Evolutionary conservation across 2,113 vertebrate genomes (phyloP).

Genomic region (Cyanoderma ruficeps): DNA sequence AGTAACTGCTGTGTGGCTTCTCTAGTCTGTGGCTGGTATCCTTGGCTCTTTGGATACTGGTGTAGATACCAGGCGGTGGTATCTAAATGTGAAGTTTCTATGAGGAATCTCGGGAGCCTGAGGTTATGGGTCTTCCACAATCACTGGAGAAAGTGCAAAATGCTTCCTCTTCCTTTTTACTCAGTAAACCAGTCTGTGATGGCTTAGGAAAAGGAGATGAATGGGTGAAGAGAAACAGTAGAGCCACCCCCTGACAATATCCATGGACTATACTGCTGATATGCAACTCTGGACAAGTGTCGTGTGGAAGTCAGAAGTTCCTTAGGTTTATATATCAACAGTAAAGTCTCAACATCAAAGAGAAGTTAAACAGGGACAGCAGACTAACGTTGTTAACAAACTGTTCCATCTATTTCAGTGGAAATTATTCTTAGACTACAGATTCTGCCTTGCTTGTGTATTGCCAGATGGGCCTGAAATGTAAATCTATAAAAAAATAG

Average conservation of each 20-base stretch:
- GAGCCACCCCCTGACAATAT: not conserved
- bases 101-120: not conserved
- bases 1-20: not conserved
- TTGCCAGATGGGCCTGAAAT: not conserved
- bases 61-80: not conserved
- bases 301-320: not conserved
- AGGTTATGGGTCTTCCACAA: not conserved
- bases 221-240: not conserved
- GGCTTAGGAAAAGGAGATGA: not conserved
- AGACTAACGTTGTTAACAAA: not conserved
- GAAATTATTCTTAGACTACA: not conserved
- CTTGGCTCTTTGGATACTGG: not conserved
- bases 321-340: not conserved
- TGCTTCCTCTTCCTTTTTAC: not conserved
- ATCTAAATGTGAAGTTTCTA: not conserved
- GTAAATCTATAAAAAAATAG: not conserved
- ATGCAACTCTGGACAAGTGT: not conserved
- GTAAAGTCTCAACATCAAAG: not conserved
- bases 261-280: fast-evolving
- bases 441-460: not conserved
- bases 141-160: not conserved
- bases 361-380: not conserved
- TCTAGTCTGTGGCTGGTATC: not conserved
- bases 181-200: not conserved
- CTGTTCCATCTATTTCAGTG: not conserved